phyloP scores from a whole-genome alignment of 2,888 invertebrate genomes.

The Trachelus tabidus region DNA sequence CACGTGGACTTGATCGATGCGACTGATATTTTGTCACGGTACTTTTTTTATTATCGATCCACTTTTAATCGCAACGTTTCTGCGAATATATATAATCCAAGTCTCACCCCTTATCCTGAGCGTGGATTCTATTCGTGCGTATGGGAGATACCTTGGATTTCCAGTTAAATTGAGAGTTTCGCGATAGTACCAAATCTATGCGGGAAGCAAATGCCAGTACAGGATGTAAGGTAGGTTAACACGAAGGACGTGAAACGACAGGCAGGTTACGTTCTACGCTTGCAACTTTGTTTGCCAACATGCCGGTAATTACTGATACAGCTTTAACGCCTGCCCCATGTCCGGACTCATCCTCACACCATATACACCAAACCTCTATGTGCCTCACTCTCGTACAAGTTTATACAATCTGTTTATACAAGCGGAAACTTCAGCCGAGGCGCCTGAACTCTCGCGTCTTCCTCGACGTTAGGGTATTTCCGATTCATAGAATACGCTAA shows the following conservation, averaged over 20 bases:
- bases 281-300: constrained; percentile 54
- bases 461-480: background rate
- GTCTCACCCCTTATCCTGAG: background rate
- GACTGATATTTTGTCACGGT: background rate
- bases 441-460: background rate
- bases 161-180: background rate
- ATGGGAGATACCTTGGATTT: background rate
- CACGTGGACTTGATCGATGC: background rate
- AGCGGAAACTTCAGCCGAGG: constrained; percentile 12
- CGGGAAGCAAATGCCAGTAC: background rate
- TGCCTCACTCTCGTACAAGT: background rate
- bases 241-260: background rate
- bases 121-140: background rate
- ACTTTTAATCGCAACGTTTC: background rate
- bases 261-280: constrained; percentile 5
- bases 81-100: background rate
- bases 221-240: background rate
- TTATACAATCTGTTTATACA: constrained; percentile 20
- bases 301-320: constrained; percentile 59
- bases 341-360: background rate
- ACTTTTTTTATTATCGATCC: background rate
- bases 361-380: background rate
- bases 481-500: background rate
- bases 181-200: background rate
- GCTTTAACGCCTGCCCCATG: constrained; percentile 47